Conservation (phyloP, 2,113 vertebrate genomes). For the Choloepus hoffmanni region DNA sequence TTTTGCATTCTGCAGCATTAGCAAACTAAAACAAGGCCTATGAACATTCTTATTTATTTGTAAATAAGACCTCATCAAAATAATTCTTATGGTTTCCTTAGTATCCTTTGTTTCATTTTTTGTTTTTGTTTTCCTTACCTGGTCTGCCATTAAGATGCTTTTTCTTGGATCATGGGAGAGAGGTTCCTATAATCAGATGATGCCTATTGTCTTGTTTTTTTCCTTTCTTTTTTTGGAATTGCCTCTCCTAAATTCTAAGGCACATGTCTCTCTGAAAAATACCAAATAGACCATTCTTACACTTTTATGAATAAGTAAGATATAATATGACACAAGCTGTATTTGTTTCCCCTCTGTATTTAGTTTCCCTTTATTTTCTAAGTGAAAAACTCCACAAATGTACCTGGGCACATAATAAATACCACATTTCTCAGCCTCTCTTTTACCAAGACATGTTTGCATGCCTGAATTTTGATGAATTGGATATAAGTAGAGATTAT, state of each 20-base stretch:
- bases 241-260: not conserved
- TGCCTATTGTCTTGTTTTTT: not conserved
- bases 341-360: not conserved
- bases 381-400: not conserved
- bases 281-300: not conserved
- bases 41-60: not conserved
- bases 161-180: not conserved
- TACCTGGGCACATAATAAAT: not conserved
- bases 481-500: not conserved
- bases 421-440: not conserved
- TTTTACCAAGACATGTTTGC: not conserved
- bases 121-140: not conserved
- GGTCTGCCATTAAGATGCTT: not conserved
- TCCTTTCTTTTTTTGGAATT: not conserved
- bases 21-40: not conserved
- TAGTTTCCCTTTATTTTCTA: not conserved
- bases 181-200: not conserved
- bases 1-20: too few relatives aligned
- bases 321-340: not conserved
- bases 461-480: not conserved
- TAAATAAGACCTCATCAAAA: slow-evolving; percentile 2
- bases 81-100: not conserved
- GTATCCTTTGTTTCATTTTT: not conserved
- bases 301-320: not conserved
- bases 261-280: not conserved